These are phyloP conservation scores for Cephus runcator DNA, from an alignment of 2,888 invertebrate species.

Conservation along the genomic window DNA sequence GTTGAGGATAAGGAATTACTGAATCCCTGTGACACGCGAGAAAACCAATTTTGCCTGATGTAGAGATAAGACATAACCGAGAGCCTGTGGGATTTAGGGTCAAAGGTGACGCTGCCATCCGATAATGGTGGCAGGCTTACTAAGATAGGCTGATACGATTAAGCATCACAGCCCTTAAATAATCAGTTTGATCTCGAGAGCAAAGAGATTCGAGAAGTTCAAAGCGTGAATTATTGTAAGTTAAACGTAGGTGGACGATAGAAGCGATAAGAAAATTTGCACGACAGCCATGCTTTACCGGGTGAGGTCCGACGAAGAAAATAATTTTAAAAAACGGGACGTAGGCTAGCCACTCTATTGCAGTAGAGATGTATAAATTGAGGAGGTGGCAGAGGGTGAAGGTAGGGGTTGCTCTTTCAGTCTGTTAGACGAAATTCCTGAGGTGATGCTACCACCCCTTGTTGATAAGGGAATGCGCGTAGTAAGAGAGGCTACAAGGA, in stretches of 20 bases:
- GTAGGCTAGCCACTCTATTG: not conserved
- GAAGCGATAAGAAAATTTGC: not conserved
- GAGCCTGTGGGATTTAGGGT: not conserved
- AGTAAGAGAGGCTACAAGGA: constrained; percentile 47
- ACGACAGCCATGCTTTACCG: not conserved
- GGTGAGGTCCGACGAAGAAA: not conserved
- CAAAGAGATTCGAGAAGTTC: not conserved
- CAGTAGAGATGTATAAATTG: not conserved
- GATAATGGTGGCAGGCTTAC: not conserved
- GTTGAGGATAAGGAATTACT: not conserved
- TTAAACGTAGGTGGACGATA: not conserved
- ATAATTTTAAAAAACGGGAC: not conserved
- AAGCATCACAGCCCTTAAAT: not conserved
- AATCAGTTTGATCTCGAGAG: not conserved
- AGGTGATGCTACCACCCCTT: not conserved
- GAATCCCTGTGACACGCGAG: not conserved
- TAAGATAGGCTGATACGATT: not conserved
- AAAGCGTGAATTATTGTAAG: not conserved
- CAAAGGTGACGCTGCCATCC: not conserved
- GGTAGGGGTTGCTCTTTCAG: not conserved
- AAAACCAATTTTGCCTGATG: not conserved
- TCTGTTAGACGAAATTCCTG: not conserved
- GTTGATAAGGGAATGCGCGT: constrained; percentile 52
- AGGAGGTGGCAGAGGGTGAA: not conserved
- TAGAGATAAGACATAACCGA: not conserved